A percentile compares a stretch with the other conserved stretches of the same genome.
Evolutionary conservation across 2,113 vertebrate species (phyloP).

Genomic region (Delphinapterus leucas): DNA sequence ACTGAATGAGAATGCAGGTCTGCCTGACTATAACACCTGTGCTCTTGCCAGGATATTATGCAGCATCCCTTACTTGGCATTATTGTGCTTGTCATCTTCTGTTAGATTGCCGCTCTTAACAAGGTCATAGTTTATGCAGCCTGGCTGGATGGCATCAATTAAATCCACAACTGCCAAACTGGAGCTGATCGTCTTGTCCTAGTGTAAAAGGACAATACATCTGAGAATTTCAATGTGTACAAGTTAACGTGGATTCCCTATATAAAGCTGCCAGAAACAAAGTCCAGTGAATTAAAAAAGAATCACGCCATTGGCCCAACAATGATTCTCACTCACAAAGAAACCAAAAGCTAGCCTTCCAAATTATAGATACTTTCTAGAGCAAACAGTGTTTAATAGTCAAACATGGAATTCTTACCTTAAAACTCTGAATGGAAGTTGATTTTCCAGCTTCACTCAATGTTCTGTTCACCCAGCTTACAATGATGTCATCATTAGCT

Average conservation of each 20-base stretch:
- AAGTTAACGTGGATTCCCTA: not conserved
- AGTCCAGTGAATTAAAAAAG: not conserved
- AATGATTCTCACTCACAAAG: not conserved
- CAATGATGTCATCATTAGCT: constrained; percentile 93
- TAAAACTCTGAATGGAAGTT: constrained; percentile 93
- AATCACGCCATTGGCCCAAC: not conserved
- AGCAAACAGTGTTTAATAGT: not conserved
- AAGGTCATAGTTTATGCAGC: constrained; percentile 94
- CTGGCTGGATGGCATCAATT: constrained; percentile 97
- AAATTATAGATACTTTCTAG: not conserved
- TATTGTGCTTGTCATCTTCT: constrained; percentile 93
- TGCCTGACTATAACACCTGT: not conserved
- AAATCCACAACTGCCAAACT: constrained; percentile 96
- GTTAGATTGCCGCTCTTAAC: constrained; percentile 91
- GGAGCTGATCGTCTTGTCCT: constrained; percentile 96
- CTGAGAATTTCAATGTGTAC: not conserved
- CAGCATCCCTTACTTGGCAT: constrained; percentile 92
- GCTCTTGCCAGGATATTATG: not conserved
- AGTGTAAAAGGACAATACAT: not conserved
- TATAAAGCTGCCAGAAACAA: not conserved
- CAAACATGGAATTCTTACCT: constrained; percentile 80
- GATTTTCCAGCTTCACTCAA: constrained; percentile 89
- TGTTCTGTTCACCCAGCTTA: constrained; percentile 95
- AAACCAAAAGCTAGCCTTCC: not conserved
- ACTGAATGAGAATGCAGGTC: not conserved